Evolutionary conservation across 2,797 vertebrate genomes (phyloP).

Genomic region (Sarcophilus harrisii): DNA sequence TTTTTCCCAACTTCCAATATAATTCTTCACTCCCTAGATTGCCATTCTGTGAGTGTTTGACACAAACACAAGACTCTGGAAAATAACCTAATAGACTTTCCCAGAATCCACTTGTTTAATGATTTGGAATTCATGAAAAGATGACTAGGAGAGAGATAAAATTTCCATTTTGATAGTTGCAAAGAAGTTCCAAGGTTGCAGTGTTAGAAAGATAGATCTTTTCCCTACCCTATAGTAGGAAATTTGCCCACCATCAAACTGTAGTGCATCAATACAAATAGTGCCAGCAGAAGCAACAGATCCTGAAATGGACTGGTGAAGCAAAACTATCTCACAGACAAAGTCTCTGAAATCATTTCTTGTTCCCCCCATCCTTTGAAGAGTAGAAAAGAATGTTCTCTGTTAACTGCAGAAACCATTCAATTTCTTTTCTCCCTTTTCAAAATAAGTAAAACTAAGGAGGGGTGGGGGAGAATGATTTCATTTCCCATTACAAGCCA

Average conservation of each 20-base stretch:
- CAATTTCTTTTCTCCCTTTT: not conserved
- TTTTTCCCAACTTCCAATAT: not conserved
- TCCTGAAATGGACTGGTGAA: not conserved
- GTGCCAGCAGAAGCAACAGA: not conserved
- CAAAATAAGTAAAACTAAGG: not conserved
- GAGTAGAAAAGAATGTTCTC: not conserved
- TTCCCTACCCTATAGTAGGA: not conserved
- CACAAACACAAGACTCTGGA: not conserved
- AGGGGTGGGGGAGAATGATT: not conserved
- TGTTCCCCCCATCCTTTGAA: not conserved
- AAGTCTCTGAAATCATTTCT: not conserved
- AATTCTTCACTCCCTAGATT: not conserved
- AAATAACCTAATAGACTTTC: not conserved
- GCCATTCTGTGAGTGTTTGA: not conserved
- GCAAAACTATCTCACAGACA: not conserved
- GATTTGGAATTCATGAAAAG: not conserved
- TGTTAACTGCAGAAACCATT: not conserved
- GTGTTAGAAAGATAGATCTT: not conserved
- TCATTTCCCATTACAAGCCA: not conserved
- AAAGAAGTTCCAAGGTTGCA: not conserved
- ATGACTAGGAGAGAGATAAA: not conserved
- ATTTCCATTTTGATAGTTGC: not conserved
- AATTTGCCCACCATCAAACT: not conserved
- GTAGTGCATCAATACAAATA: not conserved
- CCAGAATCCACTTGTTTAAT: not conserved